phyloP scores from a whole-genome alignment of 2,113 vertebrate genomes.

The Caranx melampygus region DNA sequence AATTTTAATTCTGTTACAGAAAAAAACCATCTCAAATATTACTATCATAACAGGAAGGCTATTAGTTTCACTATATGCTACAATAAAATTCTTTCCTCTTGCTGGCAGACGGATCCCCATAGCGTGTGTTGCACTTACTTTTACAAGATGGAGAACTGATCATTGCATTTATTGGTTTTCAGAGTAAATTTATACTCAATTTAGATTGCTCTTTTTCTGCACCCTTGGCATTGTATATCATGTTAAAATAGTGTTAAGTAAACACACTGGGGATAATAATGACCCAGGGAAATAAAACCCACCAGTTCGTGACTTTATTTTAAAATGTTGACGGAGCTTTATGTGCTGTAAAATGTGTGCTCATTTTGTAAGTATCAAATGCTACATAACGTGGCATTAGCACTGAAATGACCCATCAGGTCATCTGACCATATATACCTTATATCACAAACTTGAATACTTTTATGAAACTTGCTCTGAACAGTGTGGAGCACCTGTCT shows the following conservation, averaged over 20 bases:
- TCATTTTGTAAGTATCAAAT: conserved; percentile 32
- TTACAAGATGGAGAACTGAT: conserved; percentile 52
- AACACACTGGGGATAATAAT: conserved; percentile 60
- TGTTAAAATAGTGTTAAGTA: conserved; percentile 59
- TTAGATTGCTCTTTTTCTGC: conserved; percentile 39
- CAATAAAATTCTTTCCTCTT: conserved; percentile 54
- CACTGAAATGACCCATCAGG: background rate
- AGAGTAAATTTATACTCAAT: conserved; percentile 53
- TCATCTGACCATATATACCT: background rate
- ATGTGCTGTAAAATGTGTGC: conserved; percentile 43
- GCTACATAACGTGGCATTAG: conserved; percentile 8
- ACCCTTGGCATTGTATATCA: conserved; percentile 29
- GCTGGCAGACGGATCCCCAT: conserved; percentile 36
- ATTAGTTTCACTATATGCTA: conserved; percentile 60
- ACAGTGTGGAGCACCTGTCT: too few relatives aligned
- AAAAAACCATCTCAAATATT: conserved; percentile 42
- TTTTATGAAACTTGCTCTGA: too few relatives aligned
- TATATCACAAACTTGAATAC: background rate
- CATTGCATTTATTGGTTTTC: conserved; percentile 64
- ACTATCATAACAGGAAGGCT: conserved; percentile 48
- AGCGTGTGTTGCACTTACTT: conserved; percentile 23
- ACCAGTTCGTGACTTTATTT: conserved; percentile 49
- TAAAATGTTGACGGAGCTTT: conserved; percentile 56
- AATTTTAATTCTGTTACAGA: conserved; percentile 53
- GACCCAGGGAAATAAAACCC: conserved; percentile 52